Percentiles rank a stretch among this genome's conserved stretches.
These are phyloP conservation scores for Pollachius pollachius DNA, from an alignment of 2,113 vertebrate species.

Conservation along the genomic window DNA sequence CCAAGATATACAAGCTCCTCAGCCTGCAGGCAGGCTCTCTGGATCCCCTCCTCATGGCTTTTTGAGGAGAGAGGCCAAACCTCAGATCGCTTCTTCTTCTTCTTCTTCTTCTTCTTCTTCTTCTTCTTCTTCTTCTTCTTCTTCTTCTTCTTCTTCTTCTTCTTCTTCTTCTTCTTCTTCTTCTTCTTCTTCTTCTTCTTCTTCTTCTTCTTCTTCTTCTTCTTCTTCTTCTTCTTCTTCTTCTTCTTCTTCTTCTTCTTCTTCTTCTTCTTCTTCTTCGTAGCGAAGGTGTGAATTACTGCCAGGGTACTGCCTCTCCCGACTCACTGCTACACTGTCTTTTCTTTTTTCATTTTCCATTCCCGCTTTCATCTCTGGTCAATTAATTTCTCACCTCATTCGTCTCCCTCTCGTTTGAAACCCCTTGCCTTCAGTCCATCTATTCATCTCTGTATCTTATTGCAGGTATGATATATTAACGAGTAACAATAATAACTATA, in stretches of 20 bases:
- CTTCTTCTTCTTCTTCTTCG: constrained; percentile 16
- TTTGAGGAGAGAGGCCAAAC: constrained; percentile 25
- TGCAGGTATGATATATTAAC: background rate
- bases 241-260: constrained; percentile 13
- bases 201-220: constrained; percentile 13
- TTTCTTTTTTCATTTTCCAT: background rate
- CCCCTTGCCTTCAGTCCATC: too few species aligned
- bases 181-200: constrained; percentile 14
- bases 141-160: constrained; percentile 13
- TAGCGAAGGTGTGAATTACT: constrained; percentile 36
- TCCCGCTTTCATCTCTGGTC: constrained; percentile 29
- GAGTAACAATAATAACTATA: background rate
- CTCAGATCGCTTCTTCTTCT: constrained; percentile 19
- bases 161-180: constrained; percentile 14
- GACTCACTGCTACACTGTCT: constrained; percentile 20
- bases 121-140: constrained; percentile 14
- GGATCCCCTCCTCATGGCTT: constrained; percentile 11
- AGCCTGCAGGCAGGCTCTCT: constrained; percentile 4
- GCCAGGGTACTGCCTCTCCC: constrained; percentile 24
- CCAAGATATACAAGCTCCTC: constrained; percentile 33
- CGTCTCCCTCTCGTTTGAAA: constrained; percentile 28
- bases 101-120: constrained; percentile 14
- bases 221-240: constrained; percentile 14
- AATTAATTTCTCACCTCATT: constrained; percentile 56
- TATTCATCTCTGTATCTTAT: background rate